Percentiles rank a stretch among this genome's conserved stretches.
These are phyloP conservation scores for Enteromius paludinosus DNA, from an alignment of 2,797 vertebrate genomes.

Conservation along the genomic window DNA sequence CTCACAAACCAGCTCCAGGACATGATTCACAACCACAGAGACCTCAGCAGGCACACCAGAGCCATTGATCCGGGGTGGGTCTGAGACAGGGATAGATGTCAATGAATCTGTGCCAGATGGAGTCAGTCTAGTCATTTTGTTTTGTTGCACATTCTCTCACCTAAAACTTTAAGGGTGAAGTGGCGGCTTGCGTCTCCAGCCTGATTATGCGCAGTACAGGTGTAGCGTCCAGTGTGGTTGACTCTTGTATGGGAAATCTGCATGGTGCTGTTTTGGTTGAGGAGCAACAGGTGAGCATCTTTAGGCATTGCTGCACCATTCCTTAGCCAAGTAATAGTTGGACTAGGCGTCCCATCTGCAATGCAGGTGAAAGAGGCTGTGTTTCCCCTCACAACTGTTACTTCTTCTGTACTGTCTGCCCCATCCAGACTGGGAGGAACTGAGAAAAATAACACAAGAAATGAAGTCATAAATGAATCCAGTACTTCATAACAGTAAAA, in stretches of 20 bases:
- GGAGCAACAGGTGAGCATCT: conserved; percentile 67
- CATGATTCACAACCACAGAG: conserved; percentile 87
- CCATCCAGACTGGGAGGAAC: conserved; percentile 91
- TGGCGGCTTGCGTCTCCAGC: conserved; percentile 89
- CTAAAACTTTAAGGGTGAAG: conserved; percentile 88
- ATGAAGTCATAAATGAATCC: neutral
- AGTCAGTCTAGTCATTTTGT: neutral
- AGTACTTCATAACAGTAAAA: neutral
- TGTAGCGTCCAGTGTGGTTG: conserved; percentile 84
- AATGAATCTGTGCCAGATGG: neutral
- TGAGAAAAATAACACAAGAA: conserved; percentile 61
- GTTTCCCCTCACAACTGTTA: conserved; percentile 84
- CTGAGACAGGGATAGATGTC: conserved; percentile 67
- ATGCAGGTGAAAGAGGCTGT: conserved; percentile 80
- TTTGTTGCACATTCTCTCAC: conserved; percentile 74
- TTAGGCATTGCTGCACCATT: conserved; percentile 71
- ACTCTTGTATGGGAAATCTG: conserved; percentile 75
- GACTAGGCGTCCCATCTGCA: conserved; percentile 84
- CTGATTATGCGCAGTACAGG: conserved; percentile 86
- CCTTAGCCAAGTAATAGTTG: conserved; percentile 86
- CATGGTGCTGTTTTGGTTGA: conserved; percentile 82
- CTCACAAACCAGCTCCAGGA: conserved; percentile 87
- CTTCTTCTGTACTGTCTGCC: conserved; percentile 84
- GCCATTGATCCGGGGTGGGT: conserved; percentile 89
- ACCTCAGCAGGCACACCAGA: conserved; percentile 83